These are phyloP conservation scores for Sturnus vulgaris DNA, from an alignment of 2,113 vertebrate species.

Conservation along the genomic window DNA sequence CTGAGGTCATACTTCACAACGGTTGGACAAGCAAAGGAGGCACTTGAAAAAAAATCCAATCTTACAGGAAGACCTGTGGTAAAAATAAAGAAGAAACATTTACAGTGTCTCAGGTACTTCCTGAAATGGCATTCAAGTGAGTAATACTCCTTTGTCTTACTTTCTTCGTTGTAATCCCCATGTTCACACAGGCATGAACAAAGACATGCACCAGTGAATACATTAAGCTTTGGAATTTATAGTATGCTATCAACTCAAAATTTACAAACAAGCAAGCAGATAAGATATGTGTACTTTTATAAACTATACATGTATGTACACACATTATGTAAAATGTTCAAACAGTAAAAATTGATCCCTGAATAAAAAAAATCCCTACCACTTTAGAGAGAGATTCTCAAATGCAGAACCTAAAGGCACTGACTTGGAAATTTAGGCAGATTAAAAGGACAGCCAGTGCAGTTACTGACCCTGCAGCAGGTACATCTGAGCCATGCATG, in stretches of 20 bases:
- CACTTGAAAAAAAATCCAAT: neutral
- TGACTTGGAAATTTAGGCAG: neutral
- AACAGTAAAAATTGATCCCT: neutral
- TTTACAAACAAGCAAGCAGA: neutral
- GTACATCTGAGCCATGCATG: neutral
- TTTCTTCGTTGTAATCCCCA: neutral
- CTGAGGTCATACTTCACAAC: neutral
- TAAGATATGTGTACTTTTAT: neutral
- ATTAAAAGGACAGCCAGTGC: neutral
- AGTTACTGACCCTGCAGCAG: neutral
- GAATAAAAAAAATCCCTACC: neutral
- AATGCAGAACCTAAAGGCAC: neutral
- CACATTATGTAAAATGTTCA: neutral
- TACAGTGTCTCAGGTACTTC: conserved; percentile 56
- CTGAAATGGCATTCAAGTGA: conserved; percentile 32
- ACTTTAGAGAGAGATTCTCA: neutral
- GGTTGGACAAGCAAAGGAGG: neutral
- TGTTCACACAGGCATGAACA: conserved; percentile 43
- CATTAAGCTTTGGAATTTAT: conserved; percentile 26
- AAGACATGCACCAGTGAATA: conserved; percentile 9
- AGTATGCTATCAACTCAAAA: conserved; percentile 12
- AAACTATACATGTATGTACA: neutral
- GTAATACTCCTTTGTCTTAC: conserved; percentile 47
- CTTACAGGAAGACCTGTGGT: neutral
- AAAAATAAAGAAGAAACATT: conserved; percentile 7